Evolutionary conservation across 2,888 invertebrate species (phyloP), one percentile per base, ranked within the genome.

Genomic region (Stomorhina lunata): DNA sequence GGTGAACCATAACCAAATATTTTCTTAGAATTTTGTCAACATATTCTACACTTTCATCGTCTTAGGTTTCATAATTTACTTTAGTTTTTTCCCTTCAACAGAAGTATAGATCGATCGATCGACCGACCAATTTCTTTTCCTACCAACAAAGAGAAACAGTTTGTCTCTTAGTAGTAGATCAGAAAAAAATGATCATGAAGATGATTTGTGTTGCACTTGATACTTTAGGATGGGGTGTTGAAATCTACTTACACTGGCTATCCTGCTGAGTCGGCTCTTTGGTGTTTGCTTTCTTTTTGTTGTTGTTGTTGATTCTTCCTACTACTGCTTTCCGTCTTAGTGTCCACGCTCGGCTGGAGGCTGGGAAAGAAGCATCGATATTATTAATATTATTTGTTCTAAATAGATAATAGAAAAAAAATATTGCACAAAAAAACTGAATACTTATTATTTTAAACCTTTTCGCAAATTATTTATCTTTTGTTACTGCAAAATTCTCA

Each of bases 251-350:
- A 50, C 48, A 48, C 59, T 71, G 48, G 69, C 27, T 40, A 71
- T 75, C 81, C 78, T 71, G 81, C 81, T 82, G 81, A 53, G 78
- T 82, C 79, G 81, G 81, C 78, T 29, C 32, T 68, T 71, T 71
- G 43, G 65, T 71, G 63, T 12, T 45, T 63, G 61, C 5, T 50
- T 29, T 22, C 32, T 65, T 40, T 55, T 65, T 65, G 53, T 66
- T 50, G 40, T 9, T 32, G 4, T 53, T 10, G 40, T 65, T 32
- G 12, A 12, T 27, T 40, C 53, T 0, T 66, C 15, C 15, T 72
- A n/a, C n/a, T n/a, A n/a, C n/a, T 72, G 10, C 4, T 61, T 22
- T 73, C 65, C 25, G 43, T 7, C 12, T 37, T 48, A 34, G n/a
- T 50, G 48, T 37, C 45, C 61, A 65, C 34, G 20, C 78, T 75